phyloP scores from a whole-genome alignment of 2,888 invertebrate species.

The Amphipyra tragopoginis region DNA sequence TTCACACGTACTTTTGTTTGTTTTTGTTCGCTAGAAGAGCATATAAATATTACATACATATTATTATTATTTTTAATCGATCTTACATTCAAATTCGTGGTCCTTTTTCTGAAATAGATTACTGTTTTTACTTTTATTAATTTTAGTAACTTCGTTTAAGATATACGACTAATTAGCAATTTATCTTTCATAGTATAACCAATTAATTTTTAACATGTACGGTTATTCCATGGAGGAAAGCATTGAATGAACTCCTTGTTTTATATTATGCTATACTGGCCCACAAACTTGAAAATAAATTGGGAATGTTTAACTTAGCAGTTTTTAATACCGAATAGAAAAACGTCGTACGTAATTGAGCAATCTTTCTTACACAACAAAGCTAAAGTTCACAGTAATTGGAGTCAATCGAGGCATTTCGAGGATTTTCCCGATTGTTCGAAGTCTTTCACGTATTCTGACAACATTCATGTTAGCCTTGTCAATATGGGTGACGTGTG shows the following conservation, averaged over 20 bases:
- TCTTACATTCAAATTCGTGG: too few species aligned
- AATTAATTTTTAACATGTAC: too few species aligned
- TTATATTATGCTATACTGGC: too few species aligned
- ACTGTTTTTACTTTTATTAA: neutral
- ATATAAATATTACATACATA: conserved; percentile 3
- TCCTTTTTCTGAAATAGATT: too few species aligned
- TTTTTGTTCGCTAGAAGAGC: conserved; percentile 13
- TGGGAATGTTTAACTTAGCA: too few species aligned
- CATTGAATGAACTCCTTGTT: too few species aligned
- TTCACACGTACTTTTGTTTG: conserved; percentile 22
- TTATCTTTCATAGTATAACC: too few species aligned
- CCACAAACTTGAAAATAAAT: too few species aligned
- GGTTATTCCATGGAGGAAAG: too few species aligned
- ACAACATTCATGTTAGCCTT: conserved; percentile 23
- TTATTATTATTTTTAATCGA: too few species aligned
- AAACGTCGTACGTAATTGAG: neutral
- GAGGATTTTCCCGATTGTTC: conserved; percentile 14
- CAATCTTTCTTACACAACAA: conserved; percentile 32
- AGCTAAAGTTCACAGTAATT: conserved; percentile 30
- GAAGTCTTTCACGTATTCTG: conserved; percentile 5
- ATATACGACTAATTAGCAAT: too few species aligned
- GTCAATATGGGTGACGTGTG: conserved; percentile 6
- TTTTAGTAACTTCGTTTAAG: neutral
- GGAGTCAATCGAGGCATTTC: conserved; percentile 12
- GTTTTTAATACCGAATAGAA: too few species aligned